A percentile compares a stretch with the other conserved stretches of the same genome.
phyloP scores from a whole-genome alignment of 2,113 vertebrate species.

The Anhinga anhinga region DNA sequence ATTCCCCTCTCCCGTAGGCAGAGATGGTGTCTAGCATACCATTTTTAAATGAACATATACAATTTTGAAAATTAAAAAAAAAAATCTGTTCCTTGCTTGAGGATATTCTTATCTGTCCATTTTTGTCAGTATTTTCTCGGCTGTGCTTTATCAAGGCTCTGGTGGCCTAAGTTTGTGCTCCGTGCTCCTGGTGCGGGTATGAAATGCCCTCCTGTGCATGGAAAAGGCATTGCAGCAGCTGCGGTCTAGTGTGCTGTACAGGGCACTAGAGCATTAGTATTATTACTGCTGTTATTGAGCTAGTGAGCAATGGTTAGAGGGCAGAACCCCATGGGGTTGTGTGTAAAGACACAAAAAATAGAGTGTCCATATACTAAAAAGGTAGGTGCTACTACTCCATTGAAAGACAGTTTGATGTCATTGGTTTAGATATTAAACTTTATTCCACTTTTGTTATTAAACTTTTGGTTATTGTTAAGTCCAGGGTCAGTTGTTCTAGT shows the following conservation, averaged over 20 bases:
- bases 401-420: not conserved
- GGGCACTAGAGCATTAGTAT: no score
- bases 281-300: not conserved
- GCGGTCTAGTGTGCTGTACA: rapidly evolving
- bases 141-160: not conserved
- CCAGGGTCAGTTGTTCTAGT: not conserved
- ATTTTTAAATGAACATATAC: not conserved
- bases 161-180: not conserved
- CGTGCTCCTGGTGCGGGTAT: not conserved
- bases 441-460: not conserved
- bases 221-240: conserved; percentile 4
- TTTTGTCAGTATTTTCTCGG: not conserved
- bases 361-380: not conserved
- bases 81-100: not conserved
- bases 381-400: not conserved
- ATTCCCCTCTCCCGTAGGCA: not conserved
- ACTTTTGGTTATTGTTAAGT: not conserved
- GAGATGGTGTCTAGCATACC: not conserved
- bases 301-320: not conserved
- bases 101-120: not conserved
- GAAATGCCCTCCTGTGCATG: conserved; percentile 50
- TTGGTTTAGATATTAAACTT: not conserved
- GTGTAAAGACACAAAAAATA: not conserved
- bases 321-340: not conserved
- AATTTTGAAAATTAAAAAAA: not conserved